Conservation (phyloP, 2,888 invertebrate genomes). For the Trichogramma dendrolimi region DNA sequence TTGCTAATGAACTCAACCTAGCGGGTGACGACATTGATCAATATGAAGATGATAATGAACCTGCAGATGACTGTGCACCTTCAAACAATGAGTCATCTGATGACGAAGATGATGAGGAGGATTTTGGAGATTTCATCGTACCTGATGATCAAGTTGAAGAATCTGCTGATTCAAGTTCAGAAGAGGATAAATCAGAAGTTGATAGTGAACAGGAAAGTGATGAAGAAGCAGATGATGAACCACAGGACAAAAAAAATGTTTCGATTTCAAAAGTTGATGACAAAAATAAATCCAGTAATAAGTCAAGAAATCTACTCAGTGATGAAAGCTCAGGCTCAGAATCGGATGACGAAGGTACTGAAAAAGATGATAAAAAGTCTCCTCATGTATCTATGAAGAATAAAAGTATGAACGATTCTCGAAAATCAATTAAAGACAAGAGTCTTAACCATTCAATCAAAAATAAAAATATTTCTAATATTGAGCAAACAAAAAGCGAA, state of each 20-base stretch:
- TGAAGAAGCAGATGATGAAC: conserved; percentile 4
- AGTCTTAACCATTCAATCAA: not conserved
- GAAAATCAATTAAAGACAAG: not conserved
- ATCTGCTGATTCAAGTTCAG: not conserved
- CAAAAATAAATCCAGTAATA: conserved; percentile 2
- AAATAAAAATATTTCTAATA: too few species aligned
- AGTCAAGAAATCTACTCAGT: not conserved
- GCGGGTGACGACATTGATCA: conserved; percentile 30
- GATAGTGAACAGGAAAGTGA: not conserved
- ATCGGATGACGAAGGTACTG: conserved; percentile 10
- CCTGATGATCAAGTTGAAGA: conserved; percentile 35
- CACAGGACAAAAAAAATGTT: conserved; percentile 1
- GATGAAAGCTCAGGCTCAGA: conserved; percentile 1
- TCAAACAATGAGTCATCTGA: conserved; percentile 43
- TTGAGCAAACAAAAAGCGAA: too few species aligned
- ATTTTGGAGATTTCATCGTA: conserved; percentile 41
- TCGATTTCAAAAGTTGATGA: not conserved
- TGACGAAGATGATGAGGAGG: conserved; percentile 39
- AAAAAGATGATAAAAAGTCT: not conserved
- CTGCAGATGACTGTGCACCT: conserved; percentile 41
- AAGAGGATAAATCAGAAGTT: conserved; percentile 12
- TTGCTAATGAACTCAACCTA: conserved; percentile 42
- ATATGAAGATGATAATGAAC: conserved; percentile 42
- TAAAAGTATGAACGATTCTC: not conserved
- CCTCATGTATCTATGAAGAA: not conserved